These are phyloP conservation scores for Meles meles DNA, from an alignment of 2,113 vertebrate genomes.

Conservation along the genomic window DNA sequence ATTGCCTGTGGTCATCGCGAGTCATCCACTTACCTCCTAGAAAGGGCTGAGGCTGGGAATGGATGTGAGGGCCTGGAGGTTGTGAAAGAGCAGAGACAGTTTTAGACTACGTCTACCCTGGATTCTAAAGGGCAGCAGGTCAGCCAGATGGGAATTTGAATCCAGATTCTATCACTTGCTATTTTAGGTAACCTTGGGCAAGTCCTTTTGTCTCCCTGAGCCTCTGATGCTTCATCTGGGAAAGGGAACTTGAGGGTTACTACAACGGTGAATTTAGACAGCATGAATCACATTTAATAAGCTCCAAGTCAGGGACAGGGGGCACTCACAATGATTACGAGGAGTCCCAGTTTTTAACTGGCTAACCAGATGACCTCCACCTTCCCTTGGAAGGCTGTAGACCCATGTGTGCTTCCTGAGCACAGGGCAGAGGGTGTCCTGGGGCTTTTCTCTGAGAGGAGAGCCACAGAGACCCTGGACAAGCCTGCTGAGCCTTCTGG, in stretches of 20 bases:
- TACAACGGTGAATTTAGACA: not conserved
- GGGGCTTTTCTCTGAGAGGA: not conserved
- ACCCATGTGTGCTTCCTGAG: not conserved
- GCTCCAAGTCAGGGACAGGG: not conserved
- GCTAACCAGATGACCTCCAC: not conserved
- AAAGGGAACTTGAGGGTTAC: not conserved
- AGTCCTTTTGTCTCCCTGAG: not conserved
- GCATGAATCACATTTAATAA: rapidly evolving
- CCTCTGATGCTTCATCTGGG: not conserved
- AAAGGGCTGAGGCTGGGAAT: not conserved
- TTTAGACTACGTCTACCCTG: not conserved
- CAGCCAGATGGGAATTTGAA: not conserved
- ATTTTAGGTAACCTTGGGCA: not conserved
- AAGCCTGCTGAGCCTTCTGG: not conserved
- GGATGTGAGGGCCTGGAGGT: not conserved
- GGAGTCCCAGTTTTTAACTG: not conserved
- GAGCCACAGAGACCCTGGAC: not conserved
- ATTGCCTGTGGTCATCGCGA: not conserved
- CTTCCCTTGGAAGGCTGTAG: not conserved
- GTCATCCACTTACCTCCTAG: not conserved
- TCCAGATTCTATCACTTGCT: not conserved
- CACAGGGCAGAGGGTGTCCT: rapidly evolving
- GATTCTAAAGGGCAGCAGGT: not conserved
- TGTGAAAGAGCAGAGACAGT: not conserved
- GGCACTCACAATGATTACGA: rapidly evolving